These are phyloP conservation scores for Tiliqua scincoides DNA, from an alignment of 2,113 vertebrate species.

Conservation along the genomic window DNA sequence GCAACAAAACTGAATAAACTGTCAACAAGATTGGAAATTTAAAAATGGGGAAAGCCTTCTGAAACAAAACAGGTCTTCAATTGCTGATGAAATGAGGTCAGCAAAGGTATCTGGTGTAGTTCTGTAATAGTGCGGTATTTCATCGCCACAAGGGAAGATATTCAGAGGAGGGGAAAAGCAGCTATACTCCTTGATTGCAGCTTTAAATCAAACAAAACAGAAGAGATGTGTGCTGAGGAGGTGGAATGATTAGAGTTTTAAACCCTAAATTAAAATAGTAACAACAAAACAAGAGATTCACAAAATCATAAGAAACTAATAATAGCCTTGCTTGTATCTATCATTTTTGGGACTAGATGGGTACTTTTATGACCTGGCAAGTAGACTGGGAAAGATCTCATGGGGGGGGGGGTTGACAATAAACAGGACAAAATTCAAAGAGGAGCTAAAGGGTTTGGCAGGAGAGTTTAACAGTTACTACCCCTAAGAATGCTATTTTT, in stretches of 20 bases:
- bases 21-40: neutral
- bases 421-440: neutral
- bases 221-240: neutral
- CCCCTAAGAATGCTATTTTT: neutral
- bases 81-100: neutral
- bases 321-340: neutral
- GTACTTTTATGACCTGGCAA: neutral
- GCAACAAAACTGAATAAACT: neutral
- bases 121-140: neutral
- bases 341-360: neutral
- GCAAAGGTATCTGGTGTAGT: neutral
- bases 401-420: too few relatives aligned
- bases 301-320: neutral
- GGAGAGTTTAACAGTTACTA: neutral
- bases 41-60: neutral
- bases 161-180: neutral
- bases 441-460: neutral
- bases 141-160: neutral
- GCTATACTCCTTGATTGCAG: neutral
- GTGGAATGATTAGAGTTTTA: neutral
- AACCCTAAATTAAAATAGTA: neutral
- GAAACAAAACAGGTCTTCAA: neutral
- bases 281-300: neutral
- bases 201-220: neutral
- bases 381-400: neutral